Evolutionary conservation across 1,140 invertebrate genomes (phyloP).

Genomic region (Oscheius sp.): DNA sequence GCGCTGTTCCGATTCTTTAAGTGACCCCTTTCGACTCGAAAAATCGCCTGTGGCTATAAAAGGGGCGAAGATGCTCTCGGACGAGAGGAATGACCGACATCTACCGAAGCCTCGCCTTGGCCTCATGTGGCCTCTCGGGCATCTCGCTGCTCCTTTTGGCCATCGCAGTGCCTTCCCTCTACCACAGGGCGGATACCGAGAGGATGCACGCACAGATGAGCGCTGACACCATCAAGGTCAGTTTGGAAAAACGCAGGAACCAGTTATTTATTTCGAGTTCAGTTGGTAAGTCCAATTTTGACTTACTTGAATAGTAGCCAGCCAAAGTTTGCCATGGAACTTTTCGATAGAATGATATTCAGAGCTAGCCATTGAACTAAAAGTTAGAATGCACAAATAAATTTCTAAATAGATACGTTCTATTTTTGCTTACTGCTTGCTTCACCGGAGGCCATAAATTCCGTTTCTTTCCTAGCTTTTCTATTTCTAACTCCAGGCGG

Average conservation of each 20-base stretch:
- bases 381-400: too few relatives aligned
- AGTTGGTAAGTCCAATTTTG: too few relatives aligned
- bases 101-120: conserved; percentile 33
- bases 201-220: conserved; percentile 5
- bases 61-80: background rate
- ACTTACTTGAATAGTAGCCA: too few relatives aligned
- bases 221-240: conserved; percentile 39
- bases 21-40: background rate
- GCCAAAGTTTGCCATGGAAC: too few relatives aligned
- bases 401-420: too few relatives aligned
- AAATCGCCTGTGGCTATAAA: conserved; percentile 6
- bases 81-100: background rate
- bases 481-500: conserved; percentile 23
- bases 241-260: background rate
- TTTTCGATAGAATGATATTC: too few relatives aligned
- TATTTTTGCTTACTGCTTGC: too few relatives aligned
- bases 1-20: background rate
- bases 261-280: background rate
- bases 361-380: too few relatives aligned
- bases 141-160: conserved; percentile 32
- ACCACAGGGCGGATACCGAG: conserved; percentile 7
- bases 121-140: conserved; percentile 36
- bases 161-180: conserved; percentile 29
- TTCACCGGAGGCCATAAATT: too few relatives aligned
- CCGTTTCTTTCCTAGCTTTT: background rate